Base-by-base conservation (phyloP, 2,888 invertebrate genomes). In the Gibbula magus region DNA sequence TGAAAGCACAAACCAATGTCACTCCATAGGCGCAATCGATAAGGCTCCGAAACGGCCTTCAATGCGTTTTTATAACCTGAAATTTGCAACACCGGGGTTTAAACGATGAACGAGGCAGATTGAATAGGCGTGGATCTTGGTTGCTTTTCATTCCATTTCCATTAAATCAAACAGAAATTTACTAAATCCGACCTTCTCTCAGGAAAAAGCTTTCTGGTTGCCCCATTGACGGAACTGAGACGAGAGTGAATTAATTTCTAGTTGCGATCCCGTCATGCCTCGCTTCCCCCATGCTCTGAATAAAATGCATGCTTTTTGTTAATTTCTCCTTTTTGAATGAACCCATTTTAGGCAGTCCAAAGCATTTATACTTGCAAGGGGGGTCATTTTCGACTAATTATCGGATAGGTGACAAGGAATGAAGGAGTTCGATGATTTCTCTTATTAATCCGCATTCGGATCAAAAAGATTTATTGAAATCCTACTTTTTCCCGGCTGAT, bases 141-240 rank as follows among this genome's bases (percentile, higher is more conserved):
- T 54, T 25, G 18, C 53, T 54, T 75, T 75, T 75, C 75, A 75
- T 53, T 53, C 54, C 75, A 75, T 75, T 75, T 54, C 75, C 75
- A 75, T 32, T 54, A 75, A 75, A 75, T 75, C 54, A 75, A 75
- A 75, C 53, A 75, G 75, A 75, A 75, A 75, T 54, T 75, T 54
- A 35, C 75, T 13, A 52, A 52, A 75, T 54, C 53, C 75, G 53
- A 52, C 32, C 53, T 54, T 75, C 53, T 29, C 54, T 18, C 18
- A 54, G 29, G 75, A 29, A 75, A 75, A 35, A 25, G 32, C 54
- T 54, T 32, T 52, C n/a, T 54, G 20, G n/a, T 75, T 32, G 18
- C 25, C 75, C 54, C 18, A 52, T 75, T 52, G 54, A 53, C 32
- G 29, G 32, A 52, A 75, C 54, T 32, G 29, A 39, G 35, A 25